Conservation (phyloP, 2,888 invertebrate genomes). For the Acleris sparsana region DNA sequence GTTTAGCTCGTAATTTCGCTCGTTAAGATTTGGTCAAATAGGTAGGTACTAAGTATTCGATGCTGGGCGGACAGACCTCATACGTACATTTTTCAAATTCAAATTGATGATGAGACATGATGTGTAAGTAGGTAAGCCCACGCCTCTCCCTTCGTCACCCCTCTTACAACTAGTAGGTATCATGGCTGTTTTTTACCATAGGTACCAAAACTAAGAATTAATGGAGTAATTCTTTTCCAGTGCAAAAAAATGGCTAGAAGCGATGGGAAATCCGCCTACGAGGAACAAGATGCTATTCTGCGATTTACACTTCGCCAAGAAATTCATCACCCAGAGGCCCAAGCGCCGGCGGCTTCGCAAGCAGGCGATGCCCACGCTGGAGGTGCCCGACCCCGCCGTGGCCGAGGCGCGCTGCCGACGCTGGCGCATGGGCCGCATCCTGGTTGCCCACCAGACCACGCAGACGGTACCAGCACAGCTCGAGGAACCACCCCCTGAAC, state of each 20-base stretch:
- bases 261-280: not conserved
- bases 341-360: not conserved
- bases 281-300: not conserved
- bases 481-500: not conserved
- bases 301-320: not conserved
- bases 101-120: too few relatives aligned
- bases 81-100: too few relatives aligned
- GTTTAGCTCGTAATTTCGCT: too few relatives aligned
- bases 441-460: not conserved
- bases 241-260: conserved; percentile 7
- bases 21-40: too few relatives aligned
- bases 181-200: too few relatives aligned
- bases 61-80: too few relatives aligned
- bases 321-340: not conserved
- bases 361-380: not conserved
- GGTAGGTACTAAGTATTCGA: too few relatives aligned
- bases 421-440: not conserved
- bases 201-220: too few relatives aligned
- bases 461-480: not conserved
- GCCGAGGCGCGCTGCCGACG: not conserved
- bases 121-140: too few relatives aligned
- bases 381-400: not conserved
- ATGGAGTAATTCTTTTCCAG: conserved; percentile 6
- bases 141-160: too few relatives aligned
- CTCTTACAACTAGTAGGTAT: too few relatives aligned